Evolutionary conservation across 2,113 vertebrate genomes (phyloP).

Genomic region (Macrotis lagotis): DNA sequence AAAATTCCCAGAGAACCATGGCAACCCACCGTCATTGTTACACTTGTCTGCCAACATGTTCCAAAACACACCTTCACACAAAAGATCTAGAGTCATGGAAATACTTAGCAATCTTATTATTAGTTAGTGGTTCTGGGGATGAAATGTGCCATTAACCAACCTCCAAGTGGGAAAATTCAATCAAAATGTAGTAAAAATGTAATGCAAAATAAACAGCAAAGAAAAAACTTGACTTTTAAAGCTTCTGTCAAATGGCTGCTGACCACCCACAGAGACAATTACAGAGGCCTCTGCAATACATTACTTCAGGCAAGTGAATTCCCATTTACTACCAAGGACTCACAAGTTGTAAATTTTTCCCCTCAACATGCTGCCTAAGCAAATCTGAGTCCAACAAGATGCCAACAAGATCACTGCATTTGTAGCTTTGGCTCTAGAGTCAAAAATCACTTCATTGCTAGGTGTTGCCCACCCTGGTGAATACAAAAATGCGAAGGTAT

Average conservation of each 20-base stretch:
- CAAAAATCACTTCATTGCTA: slow-evolving; percentile 1
- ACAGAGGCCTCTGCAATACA: neutral
- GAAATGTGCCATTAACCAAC: slow-evolving; percentile 51
- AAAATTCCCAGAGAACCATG: slow-evolving; percentile 40
- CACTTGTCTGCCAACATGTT: slow-evolving; percentile 56
- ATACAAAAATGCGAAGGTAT: slow-evolving; percentile 40
- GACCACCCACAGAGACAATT: slow-evolving; percentile 49
- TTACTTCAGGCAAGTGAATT: slow-evolving; percentile 51
- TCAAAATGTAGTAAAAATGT: slow-evolving; percentile 70
- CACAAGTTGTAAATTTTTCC: slow-evolving; percentile 62
- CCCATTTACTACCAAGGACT: slow-evolving; percentile 58
- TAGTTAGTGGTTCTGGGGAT: slow-evolving; percentile 74
- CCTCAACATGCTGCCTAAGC: slow-evolving; percentile 64
- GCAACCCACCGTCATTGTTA: slow-evolving; percentile 49
- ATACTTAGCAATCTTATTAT: slow-evolving; percentile 65
- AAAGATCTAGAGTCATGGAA: slow-evolving; percentile 62
- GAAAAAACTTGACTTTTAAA: slow-evolving; percentile 56
- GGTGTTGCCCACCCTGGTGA: slow-evolving; percentile 2
- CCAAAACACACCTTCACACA: slow-evolving; percentile 62
- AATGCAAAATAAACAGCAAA: slow-evolving; percentile 43
- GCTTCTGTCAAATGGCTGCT: slow-evolving; percentile 58
- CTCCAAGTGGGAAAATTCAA: slow-evolving; percentile 54
- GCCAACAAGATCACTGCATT: slow-evolving; percentile 40
- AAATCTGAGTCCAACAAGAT: slow-evolving; percentile 59
- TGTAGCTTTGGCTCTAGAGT: slow-evolving; percentile 19